A percentile compares a stretch with the other conserved stretches of the same genome.
Conservation (phyloP, 2,888 invertebrate genomes). For the Podotricha telesiphe region DNA sequence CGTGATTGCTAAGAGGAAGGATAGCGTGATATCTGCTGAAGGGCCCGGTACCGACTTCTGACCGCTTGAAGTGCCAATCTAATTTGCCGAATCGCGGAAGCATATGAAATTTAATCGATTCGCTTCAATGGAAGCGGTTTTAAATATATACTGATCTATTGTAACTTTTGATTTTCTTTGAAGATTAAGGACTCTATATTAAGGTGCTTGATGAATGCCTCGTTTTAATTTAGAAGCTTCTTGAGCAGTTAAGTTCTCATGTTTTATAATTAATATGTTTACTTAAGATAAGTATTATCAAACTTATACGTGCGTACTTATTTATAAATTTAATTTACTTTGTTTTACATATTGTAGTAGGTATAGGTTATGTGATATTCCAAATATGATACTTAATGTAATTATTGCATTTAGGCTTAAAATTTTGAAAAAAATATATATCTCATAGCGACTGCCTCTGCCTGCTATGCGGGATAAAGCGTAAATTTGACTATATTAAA, state of each 20-base stretch:
- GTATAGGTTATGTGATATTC: too few species aligned
- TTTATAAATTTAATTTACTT: too few species aligned
- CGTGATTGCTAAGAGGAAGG: constrained; percentile 66
- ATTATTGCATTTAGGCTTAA: too few species aligned
- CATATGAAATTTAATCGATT: constrained; percentile 79
- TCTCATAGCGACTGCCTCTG: too few species aligned
- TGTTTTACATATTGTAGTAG: too few species aligned
- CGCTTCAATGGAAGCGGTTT: constrained; percentile 49
- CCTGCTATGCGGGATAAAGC: too few species aligned
- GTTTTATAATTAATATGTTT: constrained; percentile 7
- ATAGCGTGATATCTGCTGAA: constrained; percentile 65
- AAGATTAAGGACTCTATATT: constrained; percentile 14
- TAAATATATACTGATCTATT: constrained; percentile 28
- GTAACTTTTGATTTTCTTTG: constrained; percentile 11
- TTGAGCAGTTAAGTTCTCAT: background rate
- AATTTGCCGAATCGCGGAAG: constrained; percentile 79
- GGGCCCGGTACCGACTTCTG: constrained; percentile 77
- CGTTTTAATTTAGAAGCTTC: background rate
- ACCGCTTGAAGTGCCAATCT: constrained; percentile 80
- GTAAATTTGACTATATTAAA: too few species aligned
- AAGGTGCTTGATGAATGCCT: constrained; percentile 7
- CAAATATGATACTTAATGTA: too few species aligned
- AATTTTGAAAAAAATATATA: too few species aligned
- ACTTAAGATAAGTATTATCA: background rate
- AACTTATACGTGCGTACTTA: too few species aligned